phyloP scores from a whole-genome alignment of 1,140 invertebrate genomes.

The Platyura marginata region DNA sequence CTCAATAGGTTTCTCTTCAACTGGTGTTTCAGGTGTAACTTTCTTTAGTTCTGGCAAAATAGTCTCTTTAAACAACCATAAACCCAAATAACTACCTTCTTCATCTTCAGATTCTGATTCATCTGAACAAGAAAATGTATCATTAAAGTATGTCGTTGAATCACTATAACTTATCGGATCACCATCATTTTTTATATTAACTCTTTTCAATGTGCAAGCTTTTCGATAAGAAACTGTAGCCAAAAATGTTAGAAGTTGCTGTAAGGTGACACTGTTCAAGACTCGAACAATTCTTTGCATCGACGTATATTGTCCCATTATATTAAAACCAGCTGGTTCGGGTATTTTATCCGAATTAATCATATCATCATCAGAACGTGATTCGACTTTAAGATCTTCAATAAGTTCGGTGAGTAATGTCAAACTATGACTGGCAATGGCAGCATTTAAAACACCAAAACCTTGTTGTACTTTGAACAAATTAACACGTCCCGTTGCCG shows the following conservation, averaged over 20 bases:
- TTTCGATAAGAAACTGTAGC: conserved; percentile 79
- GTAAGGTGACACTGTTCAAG: conserved; percentile 31
- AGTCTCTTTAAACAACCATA: conserved; percentile 88
- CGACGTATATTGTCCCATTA: conserved; percentile 26
- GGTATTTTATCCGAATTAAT: conserved; percentile 13
- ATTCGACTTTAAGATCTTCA: conserved; percentile 46
- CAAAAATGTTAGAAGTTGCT: conserved; percentile 68
- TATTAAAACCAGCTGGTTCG: conserved; percentile 26
- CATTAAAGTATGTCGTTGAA: conserved; percentile 83
- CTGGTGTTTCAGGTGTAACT: conserved; percentile 27
- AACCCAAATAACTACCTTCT: conserved; percentile 69
- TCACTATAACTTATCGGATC: conserved; percentile 70
- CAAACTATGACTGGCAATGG: conserved; percentile 53
- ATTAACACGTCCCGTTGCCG: conserved; percentile 16
- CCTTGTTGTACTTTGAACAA: conserved; percentile 43
- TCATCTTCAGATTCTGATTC: conserved; percentile 76
- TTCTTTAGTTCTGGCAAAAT: conserved; percentile 54
- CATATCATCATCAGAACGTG: conserved; percentile 30
- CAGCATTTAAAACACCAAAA: conserved; percentile 64
- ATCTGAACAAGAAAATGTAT: conserved; percentile 75
- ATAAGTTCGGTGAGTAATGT: conserved; percentile 42
- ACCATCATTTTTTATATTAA: conserved; percentile 56
- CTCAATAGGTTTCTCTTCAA: conserved; percentile 25
- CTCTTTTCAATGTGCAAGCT: conserved; percentile 62
- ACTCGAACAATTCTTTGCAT: conserved; percentile 29